phyloP scores from a whole-genome alignment of 2,888 invertebrate species.

The Hermaeophaga mercurialis region DNA sequence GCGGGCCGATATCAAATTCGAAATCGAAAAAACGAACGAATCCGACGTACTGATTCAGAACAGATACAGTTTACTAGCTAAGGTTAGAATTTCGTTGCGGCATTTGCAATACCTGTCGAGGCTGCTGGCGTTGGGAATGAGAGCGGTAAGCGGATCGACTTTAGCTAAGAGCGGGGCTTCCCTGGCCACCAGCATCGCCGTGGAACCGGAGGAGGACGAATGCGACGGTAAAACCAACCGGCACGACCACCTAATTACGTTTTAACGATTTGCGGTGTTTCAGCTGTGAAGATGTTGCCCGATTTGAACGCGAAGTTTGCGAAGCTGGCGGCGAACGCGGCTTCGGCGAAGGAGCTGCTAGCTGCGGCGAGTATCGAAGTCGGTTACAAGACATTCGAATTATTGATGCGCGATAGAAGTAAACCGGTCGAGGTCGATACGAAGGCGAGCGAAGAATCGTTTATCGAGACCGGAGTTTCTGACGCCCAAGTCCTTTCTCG shows the following conservation, averaged over 20 bases:
- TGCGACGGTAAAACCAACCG: slow-evolving; percentile 36
- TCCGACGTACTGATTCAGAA: slow-evolving; percentile 57
- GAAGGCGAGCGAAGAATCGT: slow-evolving; percentile 43
- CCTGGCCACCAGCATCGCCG: not conserved
- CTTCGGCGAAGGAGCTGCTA: slow-evolving; percentile 35
- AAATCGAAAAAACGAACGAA: slow-evolving; percentile 57
- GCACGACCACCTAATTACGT: not conserved
- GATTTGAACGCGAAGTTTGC: slow-evolving; percentile 39
- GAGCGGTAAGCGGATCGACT: not conserved
- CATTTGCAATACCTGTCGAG: slow-evolving; percentile 61
- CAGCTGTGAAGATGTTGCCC: slow-evolving; percentile 43
- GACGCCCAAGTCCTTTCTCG: slow-evolving; percentile 44
- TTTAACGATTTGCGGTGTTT: slow-evolving; percentile 6
- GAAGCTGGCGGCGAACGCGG: slow-evolving; percentile 39
- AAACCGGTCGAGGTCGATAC: slow-evolving; percentile 37
- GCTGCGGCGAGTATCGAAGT: slow-evolving; percentile 37
- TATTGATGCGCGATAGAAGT: slow-evolving; percentile 43
- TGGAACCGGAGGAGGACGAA: slow-evolving; percentile 42
- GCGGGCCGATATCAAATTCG: slow-evolving; percentile 57
- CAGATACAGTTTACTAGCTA: slow-evolving; percentile 62
- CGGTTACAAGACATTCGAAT: slow-evolving; percentile 43
- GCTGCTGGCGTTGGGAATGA: slow-evolving; percentile 28
- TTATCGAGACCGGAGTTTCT: slow-evolving; percentile 43
- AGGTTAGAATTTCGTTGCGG: slow-evolving; percentile 64
- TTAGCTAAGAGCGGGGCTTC: not conserved